phyloP scores from a whole-genome alignment of 30 jellyfish, hydroid and myxozoan species.

The Chironex yamaguchii region DNA sequence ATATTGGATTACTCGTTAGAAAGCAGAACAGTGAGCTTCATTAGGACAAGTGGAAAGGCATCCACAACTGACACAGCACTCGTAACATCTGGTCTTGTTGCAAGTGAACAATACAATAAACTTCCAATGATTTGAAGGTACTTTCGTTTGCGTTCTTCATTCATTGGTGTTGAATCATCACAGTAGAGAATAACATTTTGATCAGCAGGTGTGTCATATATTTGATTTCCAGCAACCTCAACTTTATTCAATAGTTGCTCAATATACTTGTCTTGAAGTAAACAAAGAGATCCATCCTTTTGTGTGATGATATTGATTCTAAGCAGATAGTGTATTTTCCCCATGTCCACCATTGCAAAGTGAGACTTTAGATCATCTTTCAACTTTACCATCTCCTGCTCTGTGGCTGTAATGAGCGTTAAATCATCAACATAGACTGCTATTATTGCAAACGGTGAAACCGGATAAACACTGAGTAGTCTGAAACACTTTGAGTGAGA shows the following conservation, averaged over 20 bases:
- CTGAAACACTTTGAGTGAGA: conserved; percentile 6
- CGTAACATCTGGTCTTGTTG: conserved; percentile 53
- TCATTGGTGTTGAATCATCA: too few relatives aligned
- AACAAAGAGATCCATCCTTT: too few relatives aligned
- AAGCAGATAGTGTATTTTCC: conserved; percentile 13
- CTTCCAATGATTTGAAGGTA: conserved; percentile 40
- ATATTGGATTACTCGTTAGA: conserved; percentile 38
- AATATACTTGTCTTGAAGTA: too few relatives aligned
- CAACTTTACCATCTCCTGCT: neutral
- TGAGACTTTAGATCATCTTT: neutral
- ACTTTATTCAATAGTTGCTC: too few relatives aligned
- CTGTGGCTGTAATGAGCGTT: neutral
- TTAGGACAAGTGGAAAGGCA: conserved; percentile 19
- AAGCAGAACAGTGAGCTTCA: conserved; percentile 10
- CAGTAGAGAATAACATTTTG: too few relatives aligned
- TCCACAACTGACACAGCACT: conserved; percentile 1
- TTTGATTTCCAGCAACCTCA: too few relatives aligned
- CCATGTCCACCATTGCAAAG: conserved; percentile 52
- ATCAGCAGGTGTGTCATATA: too few relatives aligned
- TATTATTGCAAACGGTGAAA: neutral
- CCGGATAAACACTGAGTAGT: conserved; percentile 4
- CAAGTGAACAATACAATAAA: conserved; percentile 7
- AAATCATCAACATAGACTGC: conserved; percentile 49
- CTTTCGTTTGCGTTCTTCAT: too few relatives aligned
- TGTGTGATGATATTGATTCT: conserved; percentile 25